phyloP scores from a whole-genome alignment of 2,888 invertebrate genomes.

The Ernsta delagoae region DNA sequence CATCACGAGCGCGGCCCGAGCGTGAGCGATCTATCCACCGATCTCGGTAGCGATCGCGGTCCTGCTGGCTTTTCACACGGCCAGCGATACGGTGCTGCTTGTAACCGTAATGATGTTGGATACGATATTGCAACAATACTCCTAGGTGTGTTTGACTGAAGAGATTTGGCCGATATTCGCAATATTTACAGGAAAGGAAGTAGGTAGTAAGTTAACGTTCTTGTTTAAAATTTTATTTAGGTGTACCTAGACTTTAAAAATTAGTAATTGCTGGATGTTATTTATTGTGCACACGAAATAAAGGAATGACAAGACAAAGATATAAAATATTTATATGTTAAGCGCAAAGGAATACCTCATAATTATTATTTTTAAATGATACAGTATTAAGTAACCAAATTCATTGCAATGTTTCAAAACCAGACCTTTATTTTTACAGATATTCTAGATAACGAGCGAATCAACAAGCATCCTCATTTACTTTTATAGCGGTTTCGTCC shows the following conservation, averaged over 20 bases:
- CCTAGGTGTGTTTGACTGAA: neutral
- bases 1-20: slow-evolving; percentile 77
- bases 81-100: slow-evolving; percentile 38
- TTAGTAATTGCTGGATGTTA: no score
- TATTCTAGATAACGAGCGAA: neutral
- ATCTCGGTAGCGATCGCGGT: slow-evolving; percentile 73
- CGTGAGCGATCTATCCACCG: slow-evolving; percentile 78
- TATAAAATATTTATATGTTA: no score
- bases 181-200: neutral
- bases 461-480: slow-evolving; percentile 34
- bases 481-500: slow-evolving; percentile 41
- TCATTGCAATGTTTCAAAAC: no score
- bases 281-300: no score
- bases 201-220: no score
- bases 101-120: neutral
- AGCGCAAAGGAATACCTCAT: no score
- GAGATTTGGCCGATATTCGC: neutral
- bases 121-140: neutral
- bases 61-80: slow-evolving; percentile 73
- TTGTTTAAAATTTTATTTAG: no score
- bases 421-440: no score
- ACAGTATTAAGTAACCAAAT: no score
- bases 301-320: no score
- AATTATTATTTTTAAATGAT: no score
- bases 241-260: no score